Conservation (phyloP, 2,888 invertebrate species). For the Ennomos fuscantarius region DNA sequence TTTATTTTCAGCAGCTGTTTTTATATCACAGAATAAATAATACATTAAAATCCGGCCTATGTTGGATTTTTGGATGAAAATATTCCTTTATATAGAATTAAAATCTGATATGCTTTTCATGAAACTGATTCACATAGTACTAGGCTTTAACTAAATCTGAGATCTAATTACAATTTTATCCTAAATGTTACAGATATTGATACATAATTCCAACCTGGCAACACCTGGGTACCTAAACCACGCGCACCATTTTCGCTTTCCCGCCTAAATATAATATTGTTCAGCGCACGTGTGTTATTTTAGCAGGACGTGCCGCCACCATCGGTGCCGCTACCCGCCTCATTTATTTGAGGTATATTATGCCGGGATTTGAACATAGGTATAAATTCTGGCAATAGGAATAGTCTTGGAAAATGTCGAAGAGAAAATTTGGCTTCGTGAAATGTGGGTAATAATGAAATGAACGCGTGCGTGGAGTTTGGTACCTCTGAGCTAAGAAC, state of each 20-base stretch:
- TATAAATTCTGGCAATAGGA: slow-evolving; percentile 24
- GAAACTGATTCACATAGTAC: no score
- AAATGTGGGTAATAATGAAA: background rate
- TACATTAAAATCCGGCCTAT: no score
- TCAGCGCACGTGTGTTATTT: slow-evolving; percentile 34
- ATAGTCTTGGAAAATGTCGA: slow-evolving; percentile 9
- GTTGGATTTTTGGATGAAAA: no score
- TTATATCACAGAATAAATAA: no score
- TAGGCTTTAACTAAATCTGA: no score
- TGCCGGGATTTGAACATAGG: slow-evolving; percentile 25
- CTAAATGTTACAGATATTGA: background rate
- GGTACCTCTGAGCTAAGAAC: no score
- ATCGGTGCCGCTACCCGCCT: slow-evolving; percentile 25
- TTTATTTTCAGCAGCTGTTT: no score
- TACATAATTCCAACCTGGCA: slow-evolving; percentile 11
- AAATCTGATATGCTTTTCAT: no score
- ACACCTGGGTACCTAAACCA: slow-evolving; percentile 19
- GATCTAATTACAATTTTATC: no score
- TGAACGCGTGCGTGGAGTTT: background rate
- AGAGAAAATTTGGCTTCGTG: slow-evolving; percentile 9
- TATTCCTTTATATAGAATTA: no score
- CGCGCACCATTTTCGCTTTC: slow-evolving; percentile 28
- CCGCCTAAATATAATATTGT: slow-evolving; percentile 34
- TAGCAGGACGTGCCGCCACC: slow-evolving; percentile 28
- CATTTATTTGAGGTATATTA: slow-evolving; percentile 33